phyloP scores from a whole-genome alignment of 1,140 invertebrate genomes.

The Atta colombica region DNA sequence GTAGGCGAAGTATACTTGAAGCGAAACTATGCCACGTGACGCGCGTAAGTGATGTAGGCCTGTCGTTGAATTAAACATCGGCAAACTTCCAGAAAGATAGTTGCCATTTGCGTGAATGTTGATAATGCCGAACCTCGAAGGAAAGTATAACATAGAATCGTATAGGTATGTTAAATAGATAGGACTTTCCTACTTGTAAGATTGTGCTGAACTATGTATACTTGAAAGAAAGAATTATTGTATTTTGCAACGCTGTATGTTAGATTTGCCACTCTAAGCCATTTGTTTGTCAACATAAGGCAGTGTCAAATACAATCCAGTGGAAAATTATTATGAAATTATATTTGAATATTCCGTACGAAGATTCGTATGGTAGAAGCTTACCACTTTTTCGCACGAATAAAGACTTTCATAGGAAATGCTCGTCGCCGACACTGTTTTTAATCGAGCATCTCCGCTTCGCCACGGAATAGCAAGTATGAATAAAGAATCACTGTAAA shows the following conservation, averaged over 20 bases:
- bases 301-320: no score
- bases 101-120: slow-evolving; percentile 23
- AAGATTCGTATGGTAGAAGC: neutral
- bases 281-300: neutral
- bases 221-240: neutral
- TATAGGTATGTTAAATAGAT: neutral
- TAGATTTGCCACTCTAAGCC: neutral
- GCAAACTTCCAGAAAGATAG: slow-evolving; percentile 48
- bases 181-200: neutral
- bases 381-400: neutral
- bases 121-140: neutral
- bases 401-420: slow-evolving; percentile 54
- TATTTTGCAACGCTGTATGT: neutral
- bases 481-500: slow-evolving; percentile 74
- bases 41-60: slow-evolving; percentile 15
- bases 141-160: neutral
- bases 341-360: neutral
- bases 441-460: slow-evolving; percentile 67
- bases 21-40: slow-evolving; percentile 33
- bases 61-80: slow-evolving; percentile 59
- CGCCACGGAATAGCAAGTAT: slow-evolving; percentile 56
- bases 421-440: slow-evolving; percentile 56
- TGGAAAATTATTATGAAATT: slow-evolving; percentile 17
- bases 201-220: neutral
- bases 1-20: neutral